A percentile compares a stretch with the other conserved stretches of the same genome.
phyloP scores from a whole-genome alignment of 2,888 invertebrate genomes.

The Sicus ferrugineus region DNA sequence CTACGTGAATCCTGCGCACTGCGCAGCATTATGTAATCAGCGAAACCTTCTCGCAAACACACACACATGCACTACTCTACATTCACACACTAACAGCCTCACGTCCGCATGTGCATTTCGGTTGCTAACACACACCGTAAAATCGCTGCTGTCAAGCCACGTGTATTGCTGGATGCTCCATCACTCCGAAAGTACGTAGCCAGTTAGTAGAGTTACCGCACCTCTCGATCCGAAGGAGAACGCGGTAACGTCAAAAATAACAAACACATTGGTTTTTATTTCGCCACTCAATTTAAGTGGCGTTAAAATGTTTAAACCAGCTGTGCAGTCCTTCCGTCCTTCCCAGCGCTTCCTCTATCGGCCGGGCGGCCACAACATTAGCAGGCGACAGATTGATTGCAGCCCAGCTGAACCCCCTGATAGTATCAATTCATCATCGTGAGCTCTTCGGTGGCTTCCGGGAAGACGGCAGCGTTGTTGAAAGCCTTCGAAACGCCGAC shows the following conservation, averaged over 20 bases:
- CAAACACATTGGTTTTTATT: no score
- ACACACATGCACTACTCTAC: not conserved
- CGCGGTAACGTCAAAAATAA: no score
- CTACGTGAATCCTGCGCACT: slow-evolving; percentile 11
- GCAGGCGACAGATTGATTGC: not conserved
- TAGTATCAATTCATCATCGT: not conserved
- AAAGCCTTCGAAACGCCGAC: not conserved
- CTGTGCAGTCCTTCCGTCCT: no score
- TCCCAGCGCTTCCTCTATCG: not conserved
- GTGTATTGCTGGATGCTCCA: no score
- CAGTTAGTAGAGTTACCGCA: no score
- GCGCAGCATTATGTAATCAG: slow-evolving; percentile 36
- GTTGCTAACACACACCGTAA: no score
- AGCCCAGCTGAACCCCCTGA: not conserved
- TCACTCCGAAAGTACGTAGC: no score
- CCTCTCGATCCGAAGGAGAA: no score
- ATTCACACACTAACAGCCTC: not conserved
- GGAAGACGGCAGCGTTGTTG: not conserved
- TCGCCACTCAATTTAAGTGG: no score
- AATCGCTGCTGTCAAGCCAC: no score
- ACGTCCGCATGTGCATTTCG: not conserved
- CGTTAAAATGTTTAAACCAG: no score
- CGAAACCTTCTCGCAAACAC: slow-evolving; percentile 11
- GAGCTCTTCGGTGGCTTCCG: not conserved
- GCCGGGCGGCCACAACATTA: not conserved